These are phyloP conservation scores for Clytia hemisphaerica DNA, from an alignment of 30 jellyfish, hydroid and myxozoan genomes.

Conservation along the genomic window DNA sequence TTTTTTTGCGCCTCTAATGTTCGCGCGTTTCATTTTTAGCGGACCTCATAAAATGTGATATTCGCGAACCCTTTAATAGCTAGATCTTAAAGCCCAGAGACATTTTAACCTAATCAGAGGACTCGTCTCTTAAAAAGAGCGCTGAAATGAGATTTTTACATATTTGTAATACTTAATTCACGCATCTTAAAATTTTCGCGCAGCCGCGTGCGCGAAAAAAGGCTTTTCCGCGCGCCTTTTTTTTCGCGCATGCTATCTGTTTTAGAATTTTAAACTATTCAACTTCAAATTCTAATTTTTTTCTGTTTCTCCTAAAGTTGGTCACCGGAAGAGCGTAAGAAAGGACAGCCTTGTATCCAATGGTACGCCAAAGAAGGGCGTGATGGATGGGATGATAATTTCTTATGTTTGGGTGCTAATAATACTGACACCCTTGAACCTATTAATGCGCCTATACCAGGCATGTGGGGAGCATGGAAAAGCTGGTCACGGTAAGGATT, in stretches of 20 bases:
- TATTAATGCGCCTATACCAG: background rate
- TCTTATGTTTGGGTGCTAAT: conserved; percentile 22
- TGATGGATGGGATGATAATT: conserved; percentile 86
- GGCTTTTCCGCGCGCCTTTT: background rate
- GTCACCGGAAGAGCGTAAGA: conserved; percentile 72
- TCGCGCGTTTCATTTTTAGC: too few species aligned
- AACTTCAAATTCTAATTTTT: background rate
- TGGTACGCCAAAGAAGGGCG: conserved; percentile 86
- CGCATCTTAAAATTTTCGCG: too few species aligned
- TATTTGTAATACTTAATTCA: too few species aligned
- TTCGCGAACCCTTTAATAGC: too few species aligned
- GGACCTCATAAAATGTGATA: too few species aligned
- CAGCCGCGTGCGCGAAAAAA: too few species aligned
- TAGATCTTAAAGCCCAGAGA: too few species aligned
- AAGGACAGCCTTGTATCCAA: conserved; percentile 67
- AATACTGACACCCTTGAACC: background rate
- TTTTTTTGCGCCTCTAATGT: too few species aligned
- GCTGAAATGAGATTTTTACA: too few species aligned
- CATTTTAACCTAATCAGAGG: too few species aligned
- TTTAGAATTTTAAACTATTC: background rate
- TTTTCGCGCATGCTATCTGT: background rate
- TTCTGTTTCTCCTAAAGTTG: conserved; percentile 38
- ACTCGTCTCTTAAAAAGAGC: too few species aligned
- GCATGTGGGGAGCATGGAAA: background rate
- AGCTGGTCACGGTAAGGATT: too few species aligned